Evolutionary conservation across 2,797 vertebrate genomes (phyloP).

Genomic region (Artibeus lituratus): DNA sequence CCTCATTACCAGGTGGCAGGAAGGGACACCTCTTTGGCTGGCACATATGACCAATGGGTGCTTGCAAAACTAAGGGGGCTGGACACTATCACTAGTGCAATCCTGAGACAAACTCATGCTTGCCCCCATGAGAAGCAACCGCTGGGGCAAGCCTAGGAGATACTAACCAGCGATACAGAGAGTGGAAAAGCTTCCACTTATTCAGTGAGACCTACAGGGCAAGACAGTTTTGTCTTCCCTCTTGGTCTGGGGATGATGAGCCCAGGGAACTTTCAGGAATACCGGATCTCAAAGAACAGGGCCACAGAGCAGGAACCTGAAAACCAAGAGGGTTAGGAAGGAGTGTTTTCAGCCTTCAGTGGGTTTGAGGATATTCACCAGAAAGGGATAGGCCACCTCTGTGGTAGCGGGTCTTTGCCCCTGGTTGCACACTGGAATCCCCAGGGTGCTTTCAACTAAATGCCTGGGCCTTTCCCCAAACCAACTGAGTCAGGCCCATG

Average conservation of each 20-base stretch:
- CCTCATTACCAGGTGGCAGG: neutral
- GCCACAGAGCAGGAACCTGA: neutral
- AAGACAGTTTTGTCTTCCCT: neutral
- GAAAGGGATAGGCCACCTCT: neutral
- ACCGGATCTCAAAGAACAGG: neutral
- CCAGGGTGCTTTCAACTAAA: neutral
- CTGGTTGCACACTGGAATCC: neutral
- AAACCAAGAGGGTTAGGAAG: neutral
- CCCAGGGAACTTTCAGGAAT: neutral
- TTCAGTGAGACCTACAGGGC: neutral
- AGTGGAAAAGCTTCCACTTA: neutral
- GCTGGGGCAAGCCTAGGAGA: neutral
- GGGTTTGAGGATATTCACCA: neutral
- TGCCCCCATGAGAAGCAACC: neutral
- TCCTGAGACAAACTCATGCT: neutral
- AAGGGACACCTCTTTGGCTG: neutral
- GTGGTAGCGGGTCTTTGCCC: neutral
- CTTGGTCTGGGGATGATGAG: neutral
- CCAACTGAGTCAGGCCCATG: neutral
- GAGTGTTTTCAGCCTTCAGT: neutral
- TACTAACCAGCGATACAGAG: neutral
- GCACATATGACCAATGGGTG: neutral
- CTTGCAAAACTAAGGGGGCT: neutral
- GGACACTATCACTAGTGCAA: neutral
- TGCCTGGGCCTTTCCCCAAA: neutral